A percentile compares a stretch with the other conserved stretches of the same genome.
These are phyloP conservation scores for Diadumene lineata DNA, from an alignment of 92 coral and sea anemone species.

Conservation along the genomic window DNA sequence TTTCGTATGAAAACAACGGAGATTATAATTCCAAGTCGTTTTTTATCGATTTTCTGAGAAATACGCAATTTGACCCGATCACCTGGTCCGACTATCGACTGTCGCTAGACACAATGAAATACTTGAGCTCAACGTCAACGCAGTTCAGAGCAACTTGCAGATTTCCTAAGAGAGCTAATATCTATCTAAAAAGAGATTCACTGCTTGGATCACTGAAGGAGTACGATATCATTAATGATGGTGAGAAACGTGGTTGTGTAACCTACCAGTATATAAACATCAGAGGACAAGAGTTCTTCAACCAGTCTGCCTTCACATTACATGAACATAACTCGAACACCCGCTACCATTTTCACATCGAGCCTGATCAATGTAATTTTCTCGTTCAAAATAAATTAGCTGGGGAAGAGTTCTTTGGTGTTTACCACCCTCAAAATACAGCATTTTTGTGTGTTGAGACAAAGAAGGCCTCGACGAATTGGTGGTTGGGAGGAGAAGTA, in stretches of 20 bases:
- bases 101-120: slow-evolving; percentile 30
- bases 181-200: neutral
- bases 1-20: neutral
- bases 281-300: neutral
- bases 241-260: neutral
- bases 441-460: neutral
- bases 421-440: neutral
- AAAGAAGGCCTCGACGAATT: neutral
- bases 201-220: slow-evolving; percentile 6
- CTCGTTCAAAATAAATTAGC: no score
- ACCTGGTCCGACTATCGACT: slow-evolving; percentile 28
- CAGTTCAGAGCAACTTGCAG: slow-evolving; percentile 38
- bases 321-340: neutral
- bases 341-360: neutral
- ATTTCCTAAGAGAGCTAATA: slow-evolving; percentile 8
- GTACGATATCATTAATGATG: neutral
- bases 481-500: neutral
- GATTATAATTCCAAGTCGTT: neutral
- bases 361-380: no score
- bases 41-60: neutral
- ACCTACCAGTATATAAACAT: neutral
- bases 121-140: slow-evolving; percentile 9
- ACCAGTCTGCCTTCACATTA: neutral
- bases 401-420: neutral
- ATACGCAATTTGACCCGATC: neutral